Evolutionary conservation across 2,113 vertebrate species (phyloP).

Genomic region (Oncorhynchus gorbuscha): DNA sequence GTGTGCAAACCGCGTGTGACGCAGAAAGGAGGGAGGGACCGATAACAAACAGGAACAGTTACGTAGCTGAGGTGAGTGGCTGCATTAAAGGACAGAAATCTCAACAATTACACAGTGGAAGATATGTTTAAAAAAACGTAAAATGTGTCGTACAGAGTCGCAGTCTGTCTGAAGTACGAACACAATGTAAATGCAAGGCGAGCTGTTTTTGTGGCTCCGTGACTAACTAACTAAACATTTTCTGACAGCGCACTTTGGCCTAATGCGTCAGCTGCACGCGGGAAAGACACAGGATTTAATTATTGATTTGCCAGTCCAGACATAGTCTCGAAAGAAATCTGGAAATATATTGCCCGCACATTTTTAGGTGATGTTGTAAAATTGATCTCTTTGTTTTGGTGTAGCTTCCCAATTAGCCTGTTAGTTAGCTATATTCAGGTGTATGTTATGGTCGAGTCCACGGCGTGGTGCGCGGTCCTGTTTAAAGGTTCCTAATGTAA

Average conservation of each 20-base stretch:
- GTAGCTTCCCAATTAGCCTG: not conserved
- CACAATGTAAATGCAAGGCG: not conserved
- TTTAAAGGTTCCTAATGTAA: not conserved
- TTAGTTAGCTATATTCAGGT: not conserved
- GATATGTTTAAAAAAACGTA: not conserved
- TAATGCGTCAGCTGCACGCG: conserved; percentile 56
- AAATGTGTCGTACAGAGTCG: not conserved
- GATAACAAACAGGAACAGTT: conserved; percentile 58
- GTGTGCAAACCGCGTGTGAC: too few species aligned
- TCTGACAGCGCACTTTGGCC: conserved; percentile 54
- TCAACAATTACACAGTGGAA: not conserved
- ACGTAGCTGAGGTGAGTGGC: conserved; percentile 58
- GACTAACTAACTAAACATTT: not conserved
- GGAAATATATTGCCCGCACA: not conserved
- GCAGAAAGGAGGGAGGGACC: too few species aligned
- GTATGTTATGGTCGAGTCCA: conserved; percentile 12
- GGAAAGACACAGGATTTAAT: conserved; percentile 37
- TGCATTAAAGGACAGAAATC: conserved; percentile 25
- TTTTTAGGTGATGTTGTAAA: not conserved
- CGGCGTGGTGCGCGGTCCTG: conserved; percentile 40
- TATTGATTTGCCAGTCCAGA: not conserved
- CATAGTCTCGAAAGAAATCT: not conserved
- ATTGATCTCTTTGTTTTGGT: not conserved
- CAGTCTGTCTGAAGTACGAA: not conserved
- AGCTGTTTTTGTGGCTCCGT: not conserved